These are phyloP conservation scores for Chaitophorus viminalis DNA, from an alignment of 2,888 invertebrate species.

Conservation along the genomic window DNA sequence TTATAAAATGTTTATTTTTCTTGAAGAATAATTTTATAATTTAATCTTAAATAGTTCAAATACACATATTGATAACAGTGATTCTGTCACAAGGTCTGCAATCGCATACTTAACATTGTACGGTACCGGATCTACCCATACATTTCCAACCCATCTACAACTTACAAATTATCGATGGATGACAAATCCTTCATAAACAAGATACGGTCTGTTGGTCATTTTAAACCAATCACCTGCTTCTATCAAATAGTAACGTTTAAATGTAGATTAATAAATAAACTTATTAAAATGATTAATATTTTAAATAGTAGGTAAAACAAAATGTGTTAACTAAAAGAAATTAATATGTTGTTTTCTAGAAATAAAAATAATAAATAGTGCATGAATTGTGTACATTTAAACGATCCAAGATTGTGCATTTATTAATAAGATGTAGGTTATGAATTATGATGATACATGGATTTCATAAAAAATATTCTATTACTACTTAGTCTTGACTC, in stretches of 20 bases:
- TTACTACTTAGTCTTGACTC: background rate
- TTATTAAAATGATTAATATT: background rate
- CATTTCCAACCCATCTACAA: constrained; percentile 31
- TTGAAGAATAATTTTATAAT: background rate
- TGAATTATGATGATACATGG: background rate
- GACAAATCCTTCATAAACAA: constrained; percentile 48
- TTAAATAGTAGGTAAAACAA: background rate
- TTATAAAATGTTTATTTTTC: background rate
- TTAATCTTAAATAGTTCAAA: background rate
- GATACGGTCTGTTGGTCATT: constrained; percentile 45
- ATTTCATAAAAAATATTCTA: background rate
- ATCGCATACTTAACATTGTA: constrained; percentile 32
- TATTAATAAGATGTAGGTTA: background rate
- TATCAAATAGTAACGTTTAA: background rate
- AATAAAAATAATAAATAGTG: constrained; percentile 11
- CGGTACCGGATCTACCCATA: constrained; percentile 28
- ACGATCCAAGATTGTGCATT: background rate
- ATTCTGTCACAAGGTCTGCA: constrained; percentile 32
- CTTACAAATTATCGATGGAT: constrained; percentile 56
- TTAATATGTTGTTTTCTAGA: background rate
- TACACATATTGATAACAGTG: background rate
- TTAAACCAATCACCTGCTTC: constrained; percentile 9
- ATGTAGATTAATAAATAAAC: background rate
- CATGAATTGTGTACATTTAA: background rate
- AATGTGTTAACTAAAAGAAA: background rate